These are phyloP conservation scores for Phengaris alcon DNA, from an alignment of 2,888 invertebrate genomes.

Conservation along the genomic window DNA sequence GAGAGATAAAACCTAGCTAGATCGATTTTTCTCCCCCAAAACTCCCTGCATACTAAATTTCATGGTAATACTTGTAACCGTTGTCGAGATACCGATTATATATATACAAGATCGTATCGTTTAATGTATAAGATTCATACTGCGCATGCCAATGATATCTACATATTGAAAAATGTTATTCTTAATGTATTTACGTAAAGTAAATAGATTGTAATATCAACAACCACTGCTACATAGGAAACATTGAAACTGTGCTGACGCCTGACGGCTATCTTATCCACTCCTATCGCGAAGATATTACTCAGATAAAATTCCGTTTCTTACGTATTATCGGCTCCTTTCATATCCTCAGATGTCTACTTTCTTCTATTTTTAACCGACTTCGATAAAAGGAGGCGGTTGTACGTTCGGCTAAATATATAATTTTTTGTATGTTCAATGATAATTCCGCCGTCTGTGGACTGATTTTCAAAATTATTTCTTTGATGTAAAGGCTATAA, in stretches of 20 bases:
- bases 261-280: constrained; percentile 26
- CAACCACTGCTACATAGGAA: not conserved
- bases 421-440: too few relatives aligned
- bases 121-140: not conserved
- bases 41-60: too few relatives aligned
- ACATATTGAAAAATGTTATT: not conserved
- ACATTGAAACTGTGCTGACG: constrained; percentile 9
- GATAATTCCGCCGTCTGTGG: too few relatives aligned
- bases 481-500: too few relatives aligned
- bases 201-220: not conserved
- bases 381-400: too few relatives aligned
- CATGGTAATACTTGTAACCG: too few relatives aligned
- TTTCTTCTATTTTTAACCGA: not conserved
- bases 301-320: constrained; percentile 3
- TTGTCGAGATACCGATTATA: too few relatives aligned
- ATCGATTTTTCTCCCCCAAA: too few relatives aligned
- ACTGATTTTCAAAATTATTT: too few relatives aligned
- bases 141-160: not conserved
- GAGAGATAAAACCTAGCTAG: too few relatives aligned
- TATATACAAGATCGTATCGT: too few relatives aligned
- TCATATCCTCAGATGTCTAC: not conserved
- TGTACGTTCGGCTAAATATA: too few relatives aligned
- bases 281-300: constrained; percentile 16
- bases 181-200: not conserved
- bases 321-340: constrained; percentile 19